Evolutionary conservation across 2,888 invertebrate species (phyloP).

Genomic region (Cryptus viduatorius): DNA sequence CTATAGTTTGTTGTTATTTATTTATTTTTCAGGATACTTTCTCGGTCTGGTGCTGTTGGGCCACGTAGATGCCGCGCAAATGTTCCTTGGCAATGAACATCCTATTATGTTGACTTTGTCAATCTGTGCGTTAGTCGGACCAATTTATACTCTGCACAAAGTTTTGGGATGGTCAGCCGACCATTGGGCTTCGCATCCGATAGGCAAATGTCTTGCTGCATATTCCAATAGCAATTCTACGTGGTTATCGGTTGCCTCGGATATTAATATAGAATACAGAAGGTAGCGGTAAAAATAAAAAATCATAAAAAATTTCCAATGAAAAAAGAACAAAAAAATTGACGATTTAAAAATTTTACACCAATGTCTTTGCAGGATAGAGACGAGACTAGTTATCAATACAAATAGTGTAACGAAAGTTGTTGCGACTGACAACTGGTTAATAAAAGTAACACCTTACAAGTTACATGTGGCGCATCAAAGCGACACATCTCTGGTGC

Average conservation of each 20-base stretch:
- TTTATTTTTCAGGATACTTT: constrained; percentile 86
- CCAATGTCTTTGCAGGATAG: constrained; percentile 41
- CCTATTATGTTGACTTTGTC: constrained; percentile 84
- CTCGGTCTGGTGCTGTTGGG: constrained; percentile 85
- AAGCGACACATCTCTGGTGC: constrained; percentile 91
- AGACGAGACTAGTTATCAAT: constrained; percentile 89
- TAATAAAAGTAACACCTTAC: constrained; percentile 93
- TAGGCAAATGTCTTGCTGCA: constrained; percentile 88
- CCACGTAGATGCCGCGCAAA: constrained; percentile 76
- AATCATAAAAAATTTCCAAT: not conserved
- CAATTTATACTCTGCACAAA: constrained; percentile 86
- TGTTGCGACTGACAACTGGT: constrained; percentile 94
- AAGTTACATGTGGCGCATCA: constrained; percentile 91
- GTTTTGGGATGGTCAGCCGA: constrained; percentile 90
- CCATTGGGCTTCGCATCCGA: constrained; percentile 91
- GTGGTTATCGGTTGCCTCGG: constrained; percentile 90
- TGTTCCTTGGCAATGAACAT: constrained; percentile 79
- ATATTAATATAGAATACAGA: constrained; percentile 91
- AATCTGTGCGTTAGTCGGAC: constrained; percentile 85
- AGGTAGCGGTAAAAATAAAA: constrained; percentile 85
- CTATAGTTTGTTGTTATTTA: constrained; percentile 16
- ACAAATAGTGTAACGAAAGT: constrained; percentile 90
- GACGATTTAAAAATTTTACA: not conserved
- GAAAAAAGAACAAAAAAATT: not conserved
- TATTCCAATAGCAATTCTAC: constrained; percentile 88